Evolutionary conservation across 1,140 invertebrate genomes (phyloP), one percentile per base, ranked within the genome.

Genomic region (Drosophila navojoa): DNA sequence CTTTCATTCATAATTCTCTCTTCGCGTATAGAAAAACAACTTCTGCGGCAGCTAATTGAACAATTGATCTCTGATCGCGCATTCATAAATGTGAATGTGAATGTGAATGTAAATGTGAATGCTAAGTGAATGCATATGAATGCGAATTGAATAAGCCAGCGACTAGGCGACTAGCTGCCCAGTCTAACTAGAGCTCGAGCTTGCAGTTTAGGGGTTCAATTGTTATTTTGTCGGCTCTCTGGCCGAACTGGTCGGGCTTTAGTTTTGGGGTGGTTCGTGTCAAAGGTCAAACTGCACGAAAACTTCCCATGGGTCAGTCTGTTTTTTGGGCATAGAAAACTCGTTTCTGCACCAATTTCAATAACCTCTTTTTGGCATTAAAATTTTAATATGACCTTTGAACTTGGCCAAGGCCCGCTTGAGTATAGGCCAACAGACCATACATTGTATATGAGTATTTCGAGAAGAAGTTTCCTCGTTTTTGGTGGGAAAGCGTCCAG

Each of bases 241-340:
- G 68, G 79, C 79, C 71, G 72, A 66, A 78, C 84, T 59, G 79
- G 52, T 70, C 53, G 67, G 5, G 45, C 38, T 50, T 55, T 47
- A 47, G 29, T 71, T 52, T 49, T 40, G 71, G 86, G 84, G 85
- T 85, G 77, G 80, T 9, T 68, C 52, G 81, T 85, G 80, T 85
- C 85, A 89, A 76, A 89, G 84, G 84, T 89, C 84, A 89, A 78
- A 90, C 70, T 85, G 77, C 58, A 67, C 81, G 85, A 90, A 89
- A 89, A 90, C 85, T 89, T 89, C 84, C 78, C 84, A 89, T 89
- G 84, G 85, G 80, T 85, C 85, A 85, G 77, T 60, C 42, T 68
- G 78, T 54, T 55, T 67, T 63, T 58, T 52, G 44, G 45, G 73
- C 45, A 69, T 47, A 73, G 50, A 76, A 69, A 89, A 87, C 81